Base-by-base conservation (phyloP, 2,797 vertebrate genomes). In the Tragopan temminckii region DNA sequence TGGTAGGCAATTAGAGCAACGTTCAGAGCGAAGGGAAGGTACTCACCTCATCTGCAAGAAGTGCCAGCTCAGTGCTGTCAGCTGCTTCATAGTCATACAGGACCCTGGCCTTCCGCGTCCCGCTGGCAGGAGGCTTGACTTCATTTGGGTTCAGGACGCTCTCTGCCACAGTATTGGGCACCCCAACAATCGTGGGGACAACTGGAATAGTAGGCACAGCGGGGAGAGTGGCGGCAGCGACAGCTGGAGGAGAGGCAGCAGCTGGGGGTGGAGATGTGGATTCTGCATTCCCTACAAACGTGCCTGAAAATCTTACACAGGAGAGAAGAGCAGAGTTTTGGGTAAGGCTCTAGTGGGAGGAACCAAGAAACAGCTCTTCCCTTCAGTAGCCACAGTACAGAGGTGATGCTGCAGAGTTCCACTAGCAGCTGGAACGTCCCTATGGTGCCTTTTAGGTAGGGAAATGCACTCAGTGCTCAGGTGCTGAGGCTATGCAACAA, bases 61-160 rank as follows among this genome's bases (percentile, higher is more conserved):
- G 98, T 0, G 98, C 98, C 84, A 99, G 98, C 97, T 99, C 99
- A 1, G 97, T 99, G 96, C 98, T 99, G 97, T 99, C 99, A 0
- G 99, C 99, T 0, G 99, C 99, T 59, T 99, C 98, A 0, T 99
- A 99, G 96, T 99, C 99, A 0, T 99, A 99, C 42, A 99, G 98
- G 67, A 99, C 99, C 80, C 98, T 98, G 90, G 99, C 99, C 85
- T 98, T 99, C 38, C 99, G 98, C 1, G 99, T 99, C 61, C 99
- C 99, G 0, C 98, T 99, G 71, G 98, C 98, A 0, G 99, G 98
- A 1, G 99, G 98, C 35, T 98, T 98, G 66, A 99, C 99, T 50
- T 99, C 99, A 8, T 98, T 98, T 11, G 99, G 98, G 93, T 98
- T 98, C 90, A 99, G 98, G 0, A 98, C 96, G 0, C 90, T 52